A percentile compares a stretch with the other conserved stretches of the same genome.
Evolutionary conservation across 2,888 invertebrate genomes (phyloP).

Genomic region (Torymus auratus): DNA sequence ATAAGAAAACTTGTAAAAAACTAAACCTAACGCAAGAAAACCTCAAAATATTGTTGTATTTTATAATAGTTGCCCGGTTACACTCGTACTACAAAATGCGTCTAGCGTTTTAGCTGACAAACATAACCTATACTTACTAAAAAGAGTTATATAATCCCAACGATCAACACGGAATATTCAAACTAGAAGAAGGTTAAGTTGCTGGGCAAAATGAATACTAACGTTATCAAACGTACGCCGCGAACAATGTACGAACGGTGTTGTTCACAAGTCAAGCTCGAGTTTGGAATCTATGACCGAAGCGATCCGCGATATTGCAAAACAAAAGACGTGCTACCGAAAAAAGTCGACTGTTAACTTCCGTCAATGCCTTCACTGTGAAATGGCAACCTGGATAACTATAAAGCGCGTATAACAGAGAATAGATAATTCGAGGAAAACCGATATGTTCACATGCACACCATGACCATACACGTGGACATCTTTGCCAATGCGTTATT

Average conservation of each 20-base stretch:
- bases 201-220: not conserved
- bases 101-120: conserved; percentile 51
- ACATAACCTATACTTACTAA: conserved; percentile 54
- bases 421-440: conserved; percentile 30
- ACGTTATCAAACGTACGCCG: not conserved
- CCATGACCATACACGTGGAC: conserved; percentile 27
- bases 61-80: conserved; percentile 52
- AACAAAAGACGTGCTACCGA: too few relatives aligned
- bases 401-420: not conserved
- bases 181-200: conserved; percentile 44
- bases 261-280: too few relatives aligned
- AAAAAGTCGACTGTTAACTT: conserved; percentile 51
- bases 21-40: too few relatives aligned
- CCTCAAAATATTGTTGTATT: conserved; percentile 3
- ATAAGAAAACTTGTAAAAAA: too few relatives aligned
- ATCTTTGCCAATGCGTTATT: not conserved
- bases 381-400: conserved; percentile 23
- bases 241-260: not conserved
- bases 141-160: conserved; percentile 55
- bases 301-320: too few relatives aligned
- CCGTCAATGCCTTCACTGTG: conserved; percentile 10
- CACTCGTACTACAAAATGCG: conserved; percentile 46
- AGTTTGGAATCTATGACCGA: too few relatives aligned
- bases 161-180: conserved; percentile 42
- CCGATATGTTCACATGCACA: conserved; percentile 14